Base-by-base conservation (phyloP, 2,888 invertebrate species). In the Agrotis exclamationis region DNA sequence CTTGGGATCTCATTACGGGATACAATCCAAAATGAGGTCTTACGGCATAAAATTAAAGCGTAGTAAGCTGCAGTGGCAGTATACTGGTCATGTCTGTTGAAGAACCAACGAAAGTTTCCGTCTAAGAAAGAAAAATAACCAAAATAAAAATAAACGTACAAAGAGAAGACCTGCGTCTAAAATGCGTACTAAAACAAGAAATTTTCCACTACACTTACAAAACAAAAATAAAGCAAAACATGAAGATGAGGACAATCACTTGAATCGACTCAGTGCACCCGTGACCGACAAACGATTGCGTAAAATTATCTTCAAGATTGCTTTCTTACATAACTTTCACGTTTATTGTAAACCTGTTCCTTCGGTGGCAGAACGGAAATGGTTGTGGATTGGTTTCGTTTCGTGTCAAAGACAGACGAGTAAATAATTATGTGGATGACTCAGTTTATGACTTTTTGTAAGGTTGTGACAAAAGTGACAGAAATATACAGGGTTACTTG, bases 201-300 rank as follows among this genome's bases (percentile, higher is more conserved):
- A 16, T 48, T 47, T 44, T 39, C n/a, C 18, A 59, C 18, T 13
- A 48, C 13, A 18, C n/a, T 47, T 16, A 28, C 16, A 7, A 44
- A n/a, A 28, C 16, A 7, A 44, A 58, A 57, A 39, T 13, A 44
- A 33, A 67, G 33, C 14, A 60, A 60, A 50, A 2, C 45, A 59
- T 44, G 47, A 28, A 39, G 16, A 59, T 44, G 47, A 28, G 45
- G 16, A 72, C 54, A 67, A 56, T 67, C 59, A 57, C 28, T 67
- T 16, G 51, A 28, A 66, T 64, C 72, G 54, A 59, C 50, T 70
- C 62, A 22, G 3, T 67, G 76, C 65, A 70, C 70, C 72, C 59
- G 62, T 78, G 72, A 81, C 81, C 81, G 53, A 81, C 50, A 78
- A 68, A 74, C 39, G 33, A 54, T 81, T 74, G 81, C 78, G 72